Conservation (phyloP, 1,140 invertebrate genomes). For the Tetramorium simillimum region DNA sequence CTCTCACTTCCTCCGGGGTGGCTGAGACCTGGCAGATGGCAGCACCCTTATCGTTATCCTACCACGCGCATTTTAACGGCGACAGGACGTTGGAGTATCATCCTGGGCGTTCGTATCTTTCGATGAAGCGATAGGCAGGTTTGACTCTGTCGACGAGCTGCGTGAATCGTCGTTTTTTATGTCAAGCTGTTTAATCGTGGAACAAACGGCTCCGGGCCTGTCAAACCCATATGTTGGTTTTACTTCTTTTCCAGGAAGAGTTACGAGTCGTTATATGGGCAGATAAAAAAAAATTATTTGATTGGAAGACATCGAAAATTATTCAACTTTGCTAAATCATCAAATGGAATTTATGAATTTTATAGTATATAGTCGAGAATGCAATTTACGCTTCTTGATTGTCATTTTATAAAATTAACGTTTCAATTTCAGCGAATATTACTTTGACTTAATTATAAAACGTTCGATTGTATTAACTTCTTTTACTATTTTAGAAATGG, state of each 20-base stretch:
- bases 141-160: constrained; percentile 31
- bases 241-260: constrained; percentile 1
- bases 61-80: not conserved
- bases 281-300: not conserved
- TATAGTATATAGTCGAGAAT: not conserved
- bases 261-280: not conserved
- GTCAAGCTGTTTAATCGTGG: constrained; percentile 30
- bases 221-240: constrained; percentile 22
- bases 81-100: constrained; percentile 26
- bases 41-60: constrained; percentile 49
- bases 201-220: constrained; percentile 1
- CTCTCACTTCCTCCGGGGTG: constrained; percentile 47
- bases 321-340: not conserved
- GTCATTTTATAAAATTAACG: not conserved
- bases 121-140: constrained; percentile 19
- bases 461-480: not conserved
- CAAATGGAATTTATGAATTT: not conserved
- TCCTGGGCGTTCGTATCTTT: constrained; percentile 25
- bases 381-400: not conserved
- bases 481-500: not conserved
- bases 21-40: constrained; percentile 49
- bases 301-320: not conserved
- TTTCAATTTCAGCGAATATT: not conserved
- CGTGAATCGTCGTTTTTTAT: constrained; percentile 36
- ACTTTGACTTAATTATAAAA: not conserved